A percentile compares a stretch with the other conserved stretches of the same genome.
Evolutionary conservation across 2,113 vertebrate species (phyloP).

Genomic region (Chitala chitala): DNA sequence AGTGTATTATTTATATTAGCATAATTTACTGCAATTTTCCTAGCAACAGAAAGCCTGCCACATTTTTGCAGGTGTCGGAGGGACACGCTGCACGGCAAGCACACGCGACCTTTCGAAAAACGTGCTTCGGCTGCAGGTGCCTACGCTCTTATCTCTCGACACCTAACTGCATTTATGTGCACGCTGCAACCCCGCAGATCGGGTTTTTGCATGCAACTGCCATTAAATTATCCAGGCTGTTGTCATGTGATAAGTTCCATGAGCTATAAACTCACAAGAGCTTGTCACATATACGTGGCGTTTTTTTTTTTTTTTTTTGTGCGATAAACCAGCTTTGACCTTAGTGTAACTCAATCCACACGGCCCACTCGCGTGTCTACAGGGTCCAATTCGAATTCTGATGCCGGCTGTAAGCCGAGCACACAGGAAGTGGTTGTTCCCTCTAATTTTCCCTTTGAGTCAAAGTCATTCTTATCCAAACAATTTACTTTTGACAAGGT

Average conservation of each 20-base stretch:
- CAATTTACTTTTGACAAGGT: constrained; percentile 32
- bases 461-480: constrained; percentile 32
- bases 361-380: constrained; percentile 11
- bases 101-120: background rate
- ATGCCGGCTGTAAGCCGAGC: constrained; percentile 25
- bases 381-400: constrained; percentile 21
- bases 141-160: background rate
- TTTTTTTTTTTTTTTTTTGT: background rate
- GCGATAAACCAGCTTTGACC: constrained; percentile 2
- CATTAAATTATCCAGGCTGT: constrained; percentile 25
- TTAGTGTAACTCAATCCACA: background rate
- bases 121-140: background rate
- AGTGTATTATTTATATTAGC: background rate
- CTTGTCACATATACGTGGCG: constrained; percentile 1
- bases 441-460: constrained; percentile 21
- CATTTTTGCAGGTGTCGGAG: too few relatives aligned
- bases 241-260: background rate
- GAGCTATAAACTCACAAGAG: background rate
- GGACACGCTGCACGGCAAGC: too few relatives aligned
- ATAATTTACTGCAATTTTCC: background rate
- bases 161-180: background rate
- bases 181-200: background rate
- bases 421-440: constrained; percentile 27
- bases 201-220: background rate
- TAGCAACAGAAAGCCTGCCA: background rate